phyloP scores from a whole-genome alignment of 2,888 invertebrate genomes.

The Mythimna albipuncta region DNA sequence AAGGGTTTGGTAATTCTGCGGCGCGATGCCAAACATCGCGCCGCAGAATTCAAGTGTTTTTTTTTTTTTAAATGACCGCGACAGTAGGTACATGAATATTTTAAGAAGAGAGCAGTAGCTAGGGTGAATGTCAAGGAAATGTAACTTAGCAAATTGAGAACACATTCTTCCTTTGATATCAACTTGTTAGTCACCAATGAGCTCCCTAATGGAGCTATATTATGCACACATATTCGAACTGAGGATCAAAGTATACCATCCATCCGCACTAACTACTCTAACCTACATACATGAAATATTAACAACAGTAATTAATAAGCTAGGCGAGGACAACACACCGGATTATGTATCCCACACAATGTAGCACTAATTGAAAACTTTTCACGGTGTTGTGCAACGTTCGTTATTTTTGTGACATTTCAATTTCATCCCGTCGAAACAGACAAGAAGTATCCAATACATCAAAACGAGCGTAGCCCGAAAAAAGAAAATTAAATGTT shows the following conservation, averaged over 20 bases:
- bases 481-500: constrained; percentile 68
- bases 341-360: constrained; percentile 50
- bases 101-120: background rate
- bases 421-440: constrained; percentile 67
- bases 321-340: constrained; percentile 55
- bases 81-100: background rate
- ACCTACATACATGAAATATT: constrained; percentile 55
- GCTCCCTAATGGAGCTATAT: constrained; percentile 26
- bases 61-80: too few species aligned
- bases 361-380: constrained; percentile 68
- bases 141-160: constrained; percentile 16
- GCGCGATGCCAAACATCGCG: too few species aligned
- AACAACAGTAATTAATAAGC: constrained; percentile 66
- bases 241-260: constrained; percentile 43
- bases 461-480: constrained; percentile 30
- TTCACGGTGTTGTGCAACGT: constrained; percentile 47
- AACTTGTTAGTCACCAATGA: constrained; percentile 19
- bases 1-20: too few species aligned
- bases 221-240: constrained; percentile 30
- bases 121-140: constrained; percentile 9
- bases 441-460: constrained; percentile 61
- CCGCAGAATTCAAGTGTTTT: too few species aligned
- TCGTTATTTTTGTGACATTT: constrained; percentile 68
- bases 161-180: constrained; percentile 16
- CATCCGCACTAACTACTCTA: constrained; percentile 40